Evolutionary conservation across 2,113 vertebrate genomes (phyloP), one percentile per base, ranked within the genome.

Genomic region (Electrona antarctica): DNA sequence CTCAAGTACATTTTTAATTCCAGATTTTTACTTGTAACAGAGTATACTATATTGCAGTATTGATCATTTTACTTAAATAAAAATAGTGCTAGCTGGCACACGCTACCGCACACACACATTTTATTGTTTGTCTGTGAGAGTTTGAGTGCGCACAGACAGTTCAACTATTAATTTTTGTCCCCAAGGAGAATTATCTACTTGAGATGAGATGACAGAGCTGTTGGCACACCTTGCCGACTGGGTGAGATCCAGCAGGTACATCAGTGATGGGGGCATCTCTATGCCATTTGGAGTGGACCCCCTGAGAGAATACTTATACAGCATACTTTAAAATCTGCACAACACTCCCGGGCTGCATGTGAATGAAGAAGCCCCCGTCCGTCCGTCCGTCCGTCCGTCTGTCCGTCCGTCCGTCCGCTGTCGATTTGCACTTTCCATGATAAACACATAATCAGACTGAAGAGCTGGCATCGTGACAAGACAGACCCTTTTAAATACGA

Each of bases 211-310:
- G 84, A 82, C 79, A 58, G 76, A 33, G 77, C 76, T 76, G 72
- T 64, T 93, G 90, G 87, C 89, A 86, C 73, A 80, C 78, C 76
- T 81, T 86, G 67, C 76, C 55, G 58, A 46, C 85, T 91, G 88
- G 85, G 74, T 64, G 7, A 59, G 54, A 62, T 86, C 88, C 85
- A 91, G 62, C 76, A 64, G 71, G 60, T 80, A 69, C 79, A 84
- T 89, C 80, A 90, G 77, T 28, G 60, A 77, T 69, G 51, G 71
- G 73, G 46, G 67, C n/a, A 15, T 49, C 67, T 51, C 66, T 77
- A 33, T 57, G 74, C 65, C 33, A 61, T 2, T 51, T 51, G 33
- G n/a, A n/a, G n/a, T n/a, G n/a, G 10, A 48, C 49, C 60, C 67
- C 79, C 55, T 14, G 67, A 64, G 12, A 62, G 28, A 66, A 57